Base-by-base conservation (phyloP, 2,888 invertebrate genomes). In the Drosophila longiperda region DNA sequence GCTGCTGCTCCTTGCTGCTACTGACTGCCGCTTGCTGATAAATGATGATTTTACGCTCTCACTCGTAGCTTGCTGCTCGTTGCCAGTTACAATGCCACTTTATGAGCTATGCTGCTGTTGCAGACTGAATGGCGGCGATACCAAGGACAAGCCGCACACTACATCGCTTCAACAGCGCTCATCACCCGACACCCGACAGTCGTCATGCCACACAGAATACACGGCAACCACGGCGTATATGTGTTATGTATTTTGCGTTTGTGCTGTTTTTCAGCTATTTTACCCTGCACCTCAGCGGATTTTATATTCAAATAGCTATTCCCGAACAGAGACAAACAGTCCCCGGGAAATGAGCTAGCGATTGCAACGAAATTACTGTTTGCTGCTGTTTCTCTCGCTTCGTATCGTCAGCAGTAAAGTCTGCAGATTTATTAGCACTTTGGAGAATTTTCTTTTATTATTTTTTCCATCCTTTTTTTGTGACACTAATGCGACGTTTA, bases 401-500 rank as follows among this genome's bases (percentile, higher is more conserved):
- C 71, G 59, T 66, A 66, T 73, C 73, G 70, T 69, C 53, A 69
- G 67, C 74, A 73, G 74, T 77, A 89, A 89, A 85, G 72, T 82
- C 85, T 84, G 88, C 85, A 82, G 58, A 80, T 85, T 89, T 87
- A 87, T 82, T 80, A 82, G 64, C 75, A 48, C 57, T 89, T 79
- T 53, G 59, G 15, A 50, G 50, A 48, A 59, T 55, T 78, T 63
- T 49, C 33, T 70, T 64, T 45, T 60, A 52, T 66, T 64, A 66
- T 78, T 68, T 63, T 49, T 54, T 23, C 52, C 52, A 17, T 38
- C 3, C 5, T 50, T 66, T 66, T 68, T 66, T 58, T 65, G 54
- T 80, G 90, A 90, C 89, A 83, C 82, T 87, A 87, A 87, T 90
- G 76, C 82, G 90, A 90, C 82, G 76, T 80, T 90, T 90, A 86